A percentile compares a stretch with the other conserved stretches of the same genome.
Conservation (phyloP, 2,888 invertebrate species). For the Zaprionus lineosus region DNA sequence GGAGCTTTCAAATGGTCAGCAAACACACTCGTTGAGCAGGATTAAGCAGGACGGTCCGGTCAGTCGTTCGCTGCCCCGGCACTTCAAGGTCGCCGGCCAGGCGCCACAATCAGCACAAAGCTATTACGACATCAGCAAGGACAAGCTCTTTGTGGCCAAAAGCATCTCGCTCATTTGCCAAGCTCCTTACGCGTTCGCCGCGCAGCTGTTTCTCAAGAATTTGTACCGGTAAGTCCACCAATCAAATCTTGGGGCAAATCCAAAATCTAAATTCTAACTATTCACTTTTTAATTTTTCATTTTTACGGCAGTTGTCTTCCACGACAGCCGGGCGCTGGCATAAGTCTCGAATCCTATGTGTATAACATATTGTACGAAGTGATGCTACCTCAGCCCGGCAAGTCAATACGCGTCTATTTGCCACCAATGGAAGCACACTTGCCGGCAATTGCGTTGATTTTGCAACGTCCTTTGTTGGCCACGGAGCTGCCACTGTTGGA, state of each 20-base stretch:
- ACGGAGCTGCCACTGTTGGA: constrained; percentile 97
- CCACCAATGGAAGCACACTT: constrained; percentile 88
- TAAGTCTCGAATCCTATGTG: constrained; percentile 96
- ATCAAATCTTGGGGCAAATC: neutral
- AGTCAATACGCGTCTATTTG: constrained; percentile 90
- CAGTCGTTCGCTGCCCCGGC: constrained; percentile 93
- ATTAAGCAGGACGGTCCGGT: constrained; percentile 87
- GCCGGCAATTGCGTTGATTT: constrained; percentile 86
- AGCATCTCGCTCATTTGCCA: constrained; percentile 96
- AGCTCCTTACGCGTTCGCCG: constrained; percentile 93
- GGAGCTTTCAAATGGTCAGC: constrained; percentile 92
- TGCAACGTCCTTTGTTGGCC: constrained; percentile 90
- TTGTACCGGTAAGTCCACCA: constrained; percentile 88
- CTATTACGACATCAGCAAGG: constrained; percentile 96
- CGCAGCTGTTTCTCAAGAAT: constrained; percentile 93
- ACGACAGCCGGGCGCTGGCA: constrained; percentile 88
- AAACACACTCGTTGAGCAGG: constrained; percentile 86
- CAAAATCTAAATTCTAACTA: too few species aligned
- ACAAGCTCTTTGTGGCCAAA: constrained; percentile 97
- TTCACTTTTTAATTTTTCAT: neutral
- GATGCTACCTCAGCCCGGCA: constrained; percentile 93
- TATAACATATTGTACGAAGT: constrained; percentile 98
- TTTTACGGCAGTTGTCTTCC: constrained; percentile 88
- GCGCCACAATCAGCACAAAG: constrained; percentile 90
- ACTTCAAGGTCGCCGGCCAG: constrained; percentile 92